Conservation (phyloP, 2,797 vertebrate genomes). For the Gallirallus australis region DNA sequence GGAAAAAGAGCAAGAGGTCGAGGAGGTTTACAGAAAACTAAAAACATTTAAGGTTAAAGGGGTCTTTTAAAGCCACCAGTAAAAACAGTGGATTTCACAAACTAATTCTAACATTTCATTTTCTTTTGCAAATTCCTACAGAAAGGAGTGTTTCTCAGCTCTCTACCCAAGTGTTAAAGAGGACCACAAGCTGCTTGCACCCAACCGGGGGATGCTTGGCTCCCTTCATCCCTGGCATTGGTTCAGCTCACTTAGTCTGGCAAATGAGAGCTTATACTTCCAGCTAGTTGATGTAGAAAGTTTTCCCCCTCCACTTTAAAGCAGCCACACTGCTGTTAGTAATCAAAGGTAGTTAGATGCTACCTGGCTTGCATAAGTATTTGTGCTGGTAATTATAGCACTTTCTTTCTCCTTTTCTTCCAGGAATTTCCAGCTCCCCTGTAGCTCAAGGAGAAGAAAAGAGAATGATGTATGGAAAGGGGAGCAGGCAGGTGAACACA, state of each 20-base stretch:
- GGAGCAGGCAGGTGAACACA: neutral
- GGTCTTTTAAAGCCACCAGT: neutral
- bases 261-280: neutral
- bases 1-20: neutral
- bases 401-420: neutral
- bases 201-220: rapidly evolving
- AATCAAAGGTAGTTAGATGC: neutral
- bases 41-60: neutral
- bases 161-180: neutral
- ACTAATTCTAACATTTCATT: neutral
- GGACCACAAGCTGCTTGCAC: neutral
- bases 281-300: neutral
- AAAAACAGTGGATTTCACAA: neutral
- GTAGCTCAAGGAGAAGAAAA: neutral
- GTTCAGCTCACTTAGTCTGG: neutral
- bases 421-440: neutral
- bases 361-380: neutral
- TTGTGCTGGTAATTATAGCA: neutral
- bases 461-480: neutral
- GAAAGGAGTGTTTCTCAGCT: neutral
- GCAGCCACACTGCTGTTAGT: neutral
- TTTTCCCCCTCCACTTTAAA: neutral
- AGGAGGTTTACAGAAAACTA: neutral
- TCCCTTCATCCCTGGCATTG: neutral
- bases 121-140: neutral